Base-by-base conservation (phyloP, 2,113 vertebrate genomes). In the Alethe diademata region DNA sequence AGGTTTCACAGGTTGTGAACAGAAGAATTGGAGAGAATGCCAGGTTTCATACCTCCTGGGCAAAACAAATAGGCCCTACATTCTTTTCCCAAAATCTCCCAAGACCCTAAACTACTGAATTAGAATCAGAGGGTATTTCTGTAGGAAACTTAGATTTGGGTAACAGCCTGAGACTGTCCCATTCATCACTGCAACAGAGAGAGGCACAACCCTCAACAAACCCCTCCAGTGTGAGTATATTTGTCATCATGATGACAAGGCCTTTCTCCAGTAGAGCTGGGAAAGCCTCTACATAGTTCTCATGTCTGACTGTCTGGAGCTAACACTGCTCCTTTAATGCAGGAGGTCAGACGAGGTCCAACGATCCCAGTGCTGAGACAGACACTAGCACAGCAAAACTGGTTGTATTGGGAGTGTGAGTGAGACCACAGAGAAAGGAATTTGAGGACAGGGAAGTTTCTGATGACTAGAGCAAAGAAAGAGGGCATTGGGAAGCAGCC, bases 351-450 rank as follows among this genome's bases (percentile, higher is more conserved):
- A 95, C 3, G 9, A 94, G 93, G 94, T 86, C 74, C 92, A 80
- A 53, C 2, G 0, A 96, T 66, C 40, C 75, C 82, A 78, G 8
- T 16, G 72, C 72, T 79, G 90, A 93, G 90, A 84, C 85, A 94
- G 87, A 97, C 91, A 94, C 92, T 91, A 94, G 90, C 93, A 1
- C 90, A 95, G 95, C 96, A 93, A 91, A 97, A 94, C 90, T 74
- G 79, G 79, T 67, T 64, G 67, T 71, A 78, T 26, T 70, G 78
- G 86, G 88, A 95, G 79, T 29, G 62, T 51, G 86, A 88, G 67
- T 12, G 86, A 95, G 95, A 93, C 94, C 91, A 93, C 91, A 96
- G 88, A 97, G 92, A 96, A 84, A 94, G 79, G 94, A 95, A 95
- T 95, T 81, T 95, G 81, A 93, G 92, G 90, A 86, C 83, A 84